A percentile compares a stretch with the other conserved stretches of the same genome.
phyloP scores from a whole-genome alignment of 2,888 invertebrate genomes.

The Achlya flavicornis region DNA sequence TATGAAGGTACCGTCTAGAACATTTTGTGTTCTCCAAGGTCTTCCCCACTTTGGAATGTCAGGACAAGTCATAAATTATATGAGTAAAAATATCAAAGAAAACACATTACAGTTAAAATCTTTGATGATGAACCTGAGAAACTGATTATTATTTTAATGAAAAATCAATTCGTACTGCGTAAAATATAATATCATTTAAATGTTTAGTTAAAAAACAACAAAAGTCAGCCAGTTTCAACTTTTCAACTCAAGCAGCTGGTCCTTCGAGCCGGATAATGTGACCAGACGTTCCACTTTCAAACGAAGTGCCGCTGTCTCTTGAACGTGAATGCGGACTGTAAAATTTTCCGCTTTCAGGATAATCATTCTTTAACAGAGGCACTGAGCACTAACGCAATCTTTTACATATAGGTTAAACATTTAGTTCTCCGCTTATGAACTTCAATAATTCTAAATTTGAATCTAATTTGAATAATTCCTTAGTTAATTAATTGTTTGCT shows the following conservation, averaged over 20 bases:
- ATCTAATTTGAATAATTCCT: not conserved
- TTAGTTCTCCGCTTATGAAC: not conserved
- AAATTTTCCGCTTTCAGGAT: conserved; percentile 4
- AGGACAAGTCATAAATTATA: not conserved
- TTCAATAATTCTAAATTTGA: not conserved
- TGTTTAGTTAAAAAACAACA: not conserved
- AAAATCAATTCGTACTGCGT: no score
- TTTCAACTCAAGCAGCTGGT: not conserved
- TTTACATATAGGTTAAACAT: not conserved
- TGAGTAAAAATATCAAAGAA: no score
- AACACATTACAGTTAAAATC: no score
- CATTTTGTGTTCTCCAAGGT: conserved; percentile 53
- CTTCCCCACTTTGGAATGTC: conserved; percentile 25
- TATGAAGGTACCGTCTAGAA: conserved; percentile 20
- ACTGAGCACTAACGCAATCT: conserved; percentile 1
- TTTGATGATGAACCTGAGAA: no score
- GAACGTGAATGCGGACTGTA: conserved; percentile 4
- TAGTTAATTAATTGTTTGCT: conserved; percentile 1
- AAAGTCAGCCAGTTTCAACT: not conserved
- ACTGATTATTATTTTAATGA: no score
- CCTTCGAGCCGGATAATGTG: conserved; percentile 4
- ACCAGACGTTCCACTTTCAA: conserved; percentile 7
- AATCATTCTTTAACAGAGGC: not conserved
- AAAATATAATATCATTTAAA: not conserved
- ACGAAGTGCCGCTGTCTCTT: conserved; percentile 7